phyloP scores from a whole-genome alignment of 2,113 vertebrate genomes.

The Macquaria ambigua region DNA sequence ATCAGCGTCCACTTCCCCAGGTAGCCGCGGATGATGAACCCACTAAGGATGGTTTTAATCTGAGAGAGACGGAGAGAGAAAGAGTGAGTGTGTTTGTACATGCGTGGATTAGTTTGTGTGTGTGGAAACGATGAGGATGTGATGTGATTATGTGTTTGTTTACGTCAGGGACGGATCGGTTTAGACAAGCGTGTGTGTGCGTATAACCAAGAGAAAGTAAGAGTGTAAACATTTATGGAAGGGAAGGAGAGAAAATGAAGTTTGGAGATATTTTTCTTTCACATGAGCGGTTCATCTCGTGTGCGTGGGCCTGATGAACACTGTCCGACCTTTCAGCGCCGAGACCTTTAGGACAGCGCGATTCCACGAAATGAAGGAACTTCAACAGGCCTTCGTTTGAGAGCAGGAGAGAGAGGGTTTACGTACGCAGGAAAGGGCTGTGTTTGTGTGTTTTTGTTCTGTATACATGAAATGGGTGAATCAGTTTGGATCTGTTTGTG shows the following conservation, averaged over 20 bases:
- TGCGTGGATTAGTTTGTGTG: not conserved
- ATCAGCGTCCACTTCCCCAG: constrained; percentile 97
- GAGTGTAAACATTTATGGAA: constrained; percentile 13
- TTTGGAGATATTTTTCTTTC: constrained; percentile 15
- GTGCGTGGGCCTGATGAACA: constrained; percentile 12
- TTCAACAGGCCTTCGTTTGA: not conserved
- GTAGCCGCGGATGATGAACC: constrained; percentile 98
- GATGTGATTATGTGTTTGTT: constrained; percentile 10
- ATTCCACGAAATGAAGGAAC: not conserved
- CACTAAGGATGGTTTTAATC: constrained; percentile 99
- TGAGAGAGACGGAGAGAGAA: constrained; percentile 58
- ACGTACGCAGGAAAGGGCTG: not conserved
- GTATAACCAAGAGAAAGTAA: not conserved
- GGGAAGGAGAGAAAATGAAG: not conserved
- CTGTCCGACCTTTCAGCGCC: constrained; percentile 6
- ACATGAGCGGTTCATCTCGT: constrained; percentile 13
- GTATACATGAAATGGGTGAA: not conserved
- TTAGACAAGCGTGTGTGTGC: not conserved
- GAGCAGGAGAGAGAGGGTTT: not conserved
- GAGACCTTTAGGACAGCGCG: not conserved
- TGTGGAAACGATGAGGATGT: not conserved
- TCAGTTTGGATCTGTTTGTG: not conserved
- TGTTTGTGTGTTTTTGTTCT: constrained; percentile 27
- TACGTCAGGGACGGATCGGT: not conserved
- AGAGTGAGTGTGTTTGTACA: not conserved